Evolutionary conservation across 2,797 vertebrate species (phyloP), one percentile per base, ranked within the genome.

Genomic region (Lindbergichthys nudifrons): DNA sequence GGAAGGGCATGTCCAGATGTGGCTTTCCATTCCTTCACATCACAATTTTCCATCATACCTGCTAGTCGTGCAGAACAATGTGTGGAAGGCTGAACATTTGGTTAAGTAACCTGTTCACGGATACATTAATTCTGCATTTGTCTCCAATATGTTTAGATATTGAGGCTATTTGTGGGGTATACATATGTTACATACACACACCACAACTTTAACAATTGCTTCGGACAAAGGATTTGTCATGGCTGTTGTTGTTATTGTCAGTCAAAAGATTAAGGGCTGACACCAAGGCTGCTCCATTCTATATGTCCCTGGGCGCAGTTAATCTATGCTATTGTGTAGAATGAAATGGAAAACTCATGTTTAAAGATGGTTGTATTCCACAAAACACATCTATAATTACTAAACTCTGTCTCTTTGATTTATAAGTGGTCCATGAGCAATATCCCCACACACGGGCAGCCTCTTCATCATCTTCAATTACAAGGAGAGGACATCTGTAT

Each of bases 401-500:
- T 52, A 74, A 83, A 81, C 72, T 56, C 63, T 86, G 80, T 83
- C 84, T 79, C 52, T 85, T 82, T 87, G 85, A 90, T 86, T 88
- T 88, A 90, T 77, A 86, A 76, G 74, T 78, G 70, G 75, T 60
- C 67, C 70, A 59, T 64, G 54, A 77, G 67, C 80, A 90, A 82
- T 87, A 82, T 82, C 82, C 77, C 66, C 65, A 77, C 79, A 72
- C 62, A 68, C 69, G 65, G 80, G 64, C 59, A 77, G 64, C 58
- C 75, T 77, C 70, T 90, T 86, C 75, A 83, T 92, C 80, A 89
- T 82, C 75, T 87, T 87, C 82, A 88, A 83, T 89, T 86, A 88
- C 59, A 74, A 19, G 71, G 70, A 73, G 65, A 70, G 60, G 70
- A 79, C 85, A 86, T 88, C 65, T 90, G 81, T 76, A 83, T 85